Evolutionary conservation across 1,140 invertebrate species (phyloP).

Genomic region (Drosophila tsacasi): DNA sequence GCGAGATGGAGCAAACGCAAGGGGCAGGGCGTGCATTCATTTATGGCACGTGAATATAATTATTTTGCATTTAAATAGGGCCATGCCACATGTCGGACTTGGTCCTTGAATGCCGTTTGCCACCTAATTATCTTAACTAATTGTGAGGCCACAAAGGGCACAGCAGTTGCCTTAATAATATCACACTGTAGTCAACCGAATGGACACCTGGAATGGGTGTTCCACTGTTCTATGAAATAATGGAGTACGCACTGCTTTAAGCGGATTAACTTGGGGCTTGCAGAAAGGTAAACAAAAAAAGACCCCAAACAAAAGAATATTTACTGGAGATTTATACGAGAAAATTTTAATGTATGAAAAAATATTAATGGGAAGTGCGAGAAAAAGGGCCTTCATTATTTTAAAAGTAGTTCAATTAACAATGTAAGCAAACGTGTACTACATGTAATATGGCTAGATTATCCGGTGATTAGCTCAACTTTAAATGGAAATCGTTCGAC

Average conservation of each 20-base stretch:
- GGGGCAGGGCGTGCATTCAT: slow-evolving; percentile 14
- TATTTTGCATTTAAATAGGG: slow-evolving; percentile 72
- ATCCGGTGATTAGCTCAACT: neutral
- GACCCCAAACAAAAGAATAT: neutral
- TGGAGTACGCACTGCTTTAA: neutral
- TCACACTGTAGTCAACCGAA: slow-evolving; percentile 10
- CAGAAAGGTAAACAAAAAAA: neutral
- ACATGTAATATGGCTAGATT: neutral
- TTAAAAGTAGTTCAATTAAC: neutral
- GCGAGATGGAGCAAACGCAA: slow-evolving; percentile 1
- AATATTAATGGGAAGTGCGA: too few relatives aligned
- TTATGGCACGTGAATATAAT: slow-evolving; percentile 38
- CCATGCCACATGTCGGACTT: slow-evolving; percentile 8
- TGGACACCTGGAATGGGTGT: slow-evolving; percentile 1
- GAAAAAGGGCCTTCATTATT: too few relatives aligned
- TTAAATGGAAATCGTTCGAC: neutral
- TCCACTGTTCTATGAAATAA: neutral
- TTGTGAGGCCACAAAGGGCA: slow-evolving; percentile 36
- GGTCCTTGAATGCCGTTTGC: slow-evolving; percentile 42
- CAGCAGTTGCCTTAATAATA: slow-evolving; percentile 15
- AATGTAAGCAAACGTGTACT: neutral
- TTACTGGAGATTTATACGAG: neutral
- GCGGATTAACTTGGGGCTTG: neutral
- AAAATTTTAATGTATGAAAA: neutral
- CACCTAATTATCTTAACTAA: slow-evolving; percentile 61